These are phyloP conservation scores for Hepsetus odoe DNA, from an alignment of 2,113 vertebrate species.

Conservation along the genomic window DNA sequence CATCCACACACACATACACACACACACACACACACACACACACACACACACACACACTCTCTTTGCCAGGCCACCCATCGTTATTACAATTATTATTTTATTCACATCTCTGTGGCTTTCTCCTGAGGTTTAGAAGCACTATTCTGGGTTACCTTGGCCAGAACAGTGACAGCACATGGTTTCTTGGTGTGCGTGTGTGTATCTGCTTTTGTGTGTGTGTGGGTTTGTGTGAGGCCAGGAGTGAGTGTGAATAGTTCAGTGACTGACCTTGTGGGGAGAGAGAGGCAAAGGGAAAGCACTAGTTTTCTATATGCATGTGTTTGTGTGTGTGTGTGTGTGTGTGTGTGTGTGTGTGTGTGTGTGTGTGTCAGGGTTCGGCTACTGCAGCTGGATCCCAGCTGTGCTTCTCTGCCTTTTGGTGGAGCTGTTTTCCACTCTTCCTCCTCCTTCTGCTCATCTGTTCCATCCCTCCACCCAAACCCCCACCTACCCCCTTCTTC, in stretches of 20 bases:
- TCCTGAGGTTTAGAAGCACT: constrained; percentile 28
- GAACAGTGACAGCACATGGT: constrained; percentile 3
- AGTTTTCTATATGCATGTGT: constrained; percentile 16
- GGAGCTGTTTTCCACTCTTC: constrained; percentile 44
- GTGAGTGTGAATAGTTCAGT: constrained; percentile 7
- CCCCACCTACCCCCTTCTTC: constrained; percentile 29
- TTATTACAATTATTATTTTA: constrained; percentile 44
- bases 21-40: constrained; percentile 24
- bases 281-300: constrained; percentile 3
- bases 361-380: constrained; percentile 32
- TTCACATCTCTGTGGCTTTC: constrained; percentile 14
- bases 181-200: neutral
- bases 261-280: constrained; percentile 1
- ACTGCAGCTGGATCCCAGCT: constrained; percentile 85
- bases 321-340: no score
- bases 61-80: constrained; percentile 29
- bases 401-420: constrained; percentile 67
- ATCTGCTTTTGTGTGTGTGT: neutral
- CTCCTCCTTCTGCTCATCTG: constrained; percentile 57
- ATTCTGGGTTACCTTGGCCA: constrained; percentile 18
- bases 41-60: constrained; percentile 28
- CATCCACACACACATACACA: no score
- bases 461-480: constrained; percentile 31
- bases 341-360: constrained; percentile 7
- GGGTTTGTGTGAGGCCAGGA: neutral